Base-by-base conservation (phyloP, 2,113 vertebrate species). In the Fregetta grallaria region DNA sequence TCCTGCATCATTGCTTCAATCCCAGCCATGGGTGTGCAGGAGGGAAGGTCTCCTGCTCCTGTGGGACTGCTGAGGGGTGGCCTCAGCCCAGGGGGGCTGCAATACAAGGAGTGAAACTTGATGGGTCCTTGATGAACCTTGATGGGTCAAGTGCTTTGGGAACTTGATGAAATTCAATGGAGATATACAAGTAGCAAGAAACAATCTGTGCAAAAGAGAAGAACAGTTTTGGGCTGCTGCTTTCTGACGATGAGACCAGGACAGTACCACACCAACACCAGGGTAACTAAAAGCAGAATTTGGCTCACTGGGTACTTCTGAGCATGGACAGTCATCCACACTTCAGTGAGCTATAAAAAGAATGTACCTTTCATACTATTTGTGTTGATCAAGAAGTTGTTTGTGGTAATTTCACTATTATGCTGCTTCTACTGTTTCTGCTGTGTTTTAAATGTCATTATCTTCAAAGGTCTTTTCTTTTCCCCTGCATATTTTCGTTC, bases 381-480 rank as follows among this genome's bases (percentile, higher is more conserved):
- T 89, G 34, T 53, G 19, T 91, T 49, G 45, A 58, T 87, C 40
- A 90, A 79, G 71, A 86, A 91, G 50, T 80, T 93, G 47, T 53
- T 83, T n/a, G 16, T 58, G 18, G 45, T 49, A 86, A 90, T 81
- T 97, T 96, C 86, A 81, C 45, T 82, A 34, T 95, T 90, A 78
- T 30, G 20, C 26, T 84, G 38, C 63, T 95, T 94, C 74, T 78
- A 73, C 92, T 55, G 15, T 79, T 93, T 86, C 44, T 62, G 29
- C 29, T 63, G 8, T 50, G 12, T 86, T 96, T 94, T 67, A 95
- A 88, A 63, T 3, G 44, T 71, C 36, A 82, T 88, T 90, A n/a
- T 90, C 84, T 97, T 92, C 34, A 91, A 59, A 61, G 82, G 63
- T 29, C 11, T 73, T 91, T 47, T 61, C 23, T 19, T 20, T 17